Evolutionary conservation across 2,888 invertebrate genomes (phyloP).

Genomic region (Mesorhabditis spiculigera): DNA sequence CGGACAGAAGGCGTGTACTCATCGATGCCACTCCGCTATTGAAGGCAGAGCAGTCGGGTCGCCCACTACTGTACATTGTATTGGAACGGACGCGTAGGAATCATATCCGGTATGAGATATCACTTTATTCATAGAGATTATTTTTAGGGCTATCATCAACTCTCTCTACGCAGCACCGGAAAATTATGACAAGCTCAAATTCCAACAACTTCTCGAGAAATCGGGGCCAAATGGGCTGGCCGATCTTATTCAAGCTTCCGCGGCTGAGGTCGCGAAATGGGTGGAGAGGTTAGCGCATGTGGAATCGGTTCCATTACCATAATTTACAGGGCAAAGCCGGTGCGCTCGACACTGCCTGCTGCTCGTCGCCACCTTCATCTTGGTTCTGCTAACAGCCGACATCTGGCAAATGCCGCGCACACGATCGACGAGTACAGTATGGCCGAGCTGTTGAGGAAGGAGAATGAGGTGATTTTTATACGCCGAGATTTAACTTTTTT

Average conservation of each 20-base stretch:
- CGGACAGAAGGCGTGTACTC: constrained; percentile 19
- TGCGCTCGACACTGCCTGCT: not conserved
- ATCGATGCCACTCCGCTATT: constrained; percentile 22
- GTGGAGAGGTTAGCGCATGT: not conserved
- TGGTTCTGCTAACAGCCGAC: not conserved
- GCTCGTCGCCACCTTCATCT: not conserved
- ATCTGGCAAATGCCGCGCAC: not conserved
- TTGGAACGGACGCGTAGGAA: constrained; percentile 12
- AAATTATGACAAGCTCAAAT: not conserved
- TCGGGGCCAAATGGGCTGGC: not conserved
- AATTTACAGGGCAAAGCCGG: not conserved
- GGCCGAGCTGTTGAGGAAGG: constrained; percentile 12
- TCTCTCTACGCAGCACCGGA: not conserved
- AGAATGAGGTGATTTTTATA: constrained; percentile 5
- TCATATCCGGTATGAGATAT: constrained; percentile 3
- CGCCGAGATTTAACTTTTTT: not conserved
- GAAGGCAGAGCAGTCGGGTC: not conserved
- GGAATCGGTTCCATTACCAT: no score
- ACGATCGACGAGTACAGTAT: constrained; percentile 1
- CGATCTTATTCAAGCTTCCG: not conserved
- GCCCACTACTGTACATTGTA: constrained; percentile 10
- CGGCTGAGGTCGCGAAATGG: not conserved
- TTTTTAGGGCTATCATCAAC: not conserved
- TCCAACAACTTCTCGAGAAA: not conserved
- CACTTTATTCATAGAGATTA: not conserved